Evolutionary conservation across 2,113 vertebrate genomes (phyloP).

Genomic region (Daubentonia madagascariensis): DNA sequence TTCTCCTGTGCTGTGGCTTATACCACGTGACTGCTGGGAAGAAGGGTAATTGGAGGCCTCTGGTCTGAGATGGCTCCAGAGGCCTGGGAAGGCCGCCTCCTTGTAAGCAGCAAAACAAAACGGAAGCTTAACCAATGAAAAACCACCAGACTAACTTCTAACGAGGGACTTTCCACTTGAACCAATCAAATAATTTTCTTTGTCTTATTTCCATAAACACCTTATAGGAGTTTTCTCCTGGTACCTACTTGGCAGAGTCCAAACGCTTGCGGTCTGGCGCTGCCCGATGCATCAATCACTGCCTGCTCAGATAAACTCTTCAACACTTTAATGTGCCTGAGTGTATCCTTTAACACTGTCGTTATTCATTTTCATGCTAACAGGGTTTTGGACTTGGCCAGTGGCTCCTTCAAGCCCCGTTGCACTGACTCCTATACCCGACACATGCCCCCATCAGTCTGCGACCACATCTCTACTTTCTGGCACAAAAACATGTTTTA

Average conservation of each 20-base stretch:
- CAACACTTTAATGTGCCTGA: no score
- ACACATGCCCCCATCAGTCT: accelerated
- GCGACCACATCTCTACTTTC: not conserved
- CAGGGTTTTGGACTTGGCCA: no score
- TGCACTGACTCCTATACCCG: no score
- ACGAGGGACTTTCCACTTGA: not conserved
- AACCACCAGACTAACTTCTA: not conserved
- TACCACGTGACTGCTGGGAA: accelerated
- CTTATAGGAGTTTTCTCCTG: not conserved
- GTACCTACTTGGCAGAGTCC: not conserved
- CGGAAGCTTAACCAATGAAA: not conserved
- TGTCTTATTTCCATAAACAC: not conserved
- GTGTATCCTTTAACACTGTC: not conserved
- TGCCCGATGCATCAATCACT: not conserved
- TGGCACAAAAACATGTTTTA: not conserved
- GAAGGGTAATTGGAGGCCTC: not conserved
- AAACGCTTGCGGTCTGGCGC: not conserved
- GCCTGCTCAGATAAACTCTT: not conserved
- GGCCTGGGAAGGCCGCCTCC: not conserved
- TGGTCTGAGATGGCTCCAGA: not conserved
- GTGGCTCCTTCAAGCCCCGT: no score
- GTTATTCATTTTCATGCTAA: accelerated
- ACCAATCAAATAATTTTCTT: not conserved
- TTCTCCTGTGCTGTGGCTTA: accelerated
- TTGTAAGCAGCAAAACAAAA: not conserved